These are phyloP conservation scores for Lampris incognitus DNA, from an alignment of 2,113 vertebrate genomes.

Conservation along the genomic window DNA sequence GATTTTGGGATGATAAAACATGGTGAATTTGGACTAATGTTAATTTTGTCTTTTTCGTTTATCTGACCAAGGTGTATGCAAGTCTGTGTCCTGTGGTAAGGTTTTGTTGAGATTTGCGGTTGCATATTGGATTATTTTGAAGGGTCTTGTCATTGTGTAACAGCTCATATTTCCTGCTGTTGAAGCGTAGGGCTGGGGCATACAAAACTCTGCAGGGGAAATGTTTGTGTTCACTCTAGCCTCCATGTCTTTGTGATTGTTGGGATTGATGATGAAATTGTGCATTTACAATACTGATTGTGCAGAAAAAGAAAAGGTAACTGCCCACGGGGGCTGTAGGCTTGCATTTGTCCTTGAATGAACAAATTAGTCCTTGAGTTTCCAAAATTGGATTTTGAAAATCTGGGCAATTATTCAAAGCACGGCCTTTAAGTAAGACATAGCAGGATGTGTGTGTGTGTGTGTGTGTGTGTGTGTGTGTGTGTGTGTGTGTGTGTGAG, in stretches of 20 bases:
- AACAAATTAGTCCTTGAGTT: slow-evolving; percentile 6
- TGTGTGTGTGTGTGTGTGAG: too few species aligned
- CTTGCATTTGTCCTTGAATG: slow-evolving; percentile 19
- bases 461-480: too few species aligned
- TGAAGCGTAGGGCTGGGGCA: not conserved
- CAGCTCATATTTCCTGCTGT: slow-evolving; percentile 16
- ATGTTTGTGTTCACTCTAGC: not conserved
- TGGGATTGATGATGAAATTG: slow-evolving; percentile 6
- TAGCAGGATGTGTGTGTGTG: too few species aligned
- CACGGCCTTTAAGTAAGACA: too few species aligned
- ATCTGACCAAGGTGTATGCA: too few species aligned
- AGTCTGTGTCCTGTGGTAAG: slow-evolving; percentile 11
- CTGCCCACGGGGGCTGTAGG: slow-evolving; percentile 17
- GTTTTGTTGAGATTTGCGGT: slow-evolving; percentile 27
- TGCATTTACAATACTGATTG: slow-evolving; percentile 2
- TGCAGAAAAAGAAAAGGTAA: slow-evolving; percentile 17
- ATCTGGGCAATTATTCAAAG: too few species aligned
- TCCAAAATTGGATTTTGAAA: not conserved
- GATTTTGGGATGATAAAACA: not conserved
- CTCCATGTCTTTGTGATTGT: not conserved
- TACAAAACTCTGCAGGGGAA: not conserved
- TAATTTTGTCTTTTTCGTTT: not conserved
- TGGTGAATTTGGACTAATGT: not conserved
- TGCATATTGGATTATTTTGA: slow-evolving; percentile 33
- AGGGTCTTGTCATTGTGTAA: slow-evolving; percentile 22